Evolutionary conservation across 2,113 vertebrate species (phyloP).

Genomic region (Callocephalon fimbriatum): DNA sequence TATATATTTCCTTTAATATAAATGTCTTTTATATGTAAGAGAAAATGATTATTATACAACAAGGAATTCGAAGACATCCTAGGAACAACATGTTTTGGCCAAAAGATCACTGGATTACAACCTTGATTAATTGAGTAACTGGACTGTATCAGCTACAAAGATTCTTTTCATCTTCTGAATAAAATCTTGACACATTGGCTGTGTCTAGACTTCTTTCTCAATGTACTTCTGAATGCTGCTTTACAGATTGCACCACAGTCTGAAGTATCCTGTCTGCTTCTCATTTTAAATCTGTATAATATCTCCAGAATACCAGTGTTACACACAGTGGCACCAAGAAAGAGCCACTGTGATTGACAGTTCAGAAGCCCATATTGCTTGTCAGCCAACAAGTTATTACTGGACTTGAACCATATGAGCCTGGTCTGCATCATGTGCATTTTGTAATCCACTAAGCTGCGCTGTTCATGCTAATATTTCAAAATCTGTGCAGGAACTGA

Average conservation of each 20-base stretch:
- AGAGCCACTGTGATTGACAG: background rate
- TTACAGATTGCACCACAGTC: background rate
- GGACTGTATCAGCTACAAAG: background rate
- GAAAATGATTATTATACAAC: background rate
- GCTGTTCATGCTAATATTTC: background rate
- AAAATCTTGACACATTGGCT: background rate
- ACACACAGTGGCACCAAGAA: background rate
- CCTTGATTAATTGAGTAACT: background rate
- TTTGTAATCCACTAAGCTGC: background rate
- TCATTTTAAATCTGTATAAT: background rate
- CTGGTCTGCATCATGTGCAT: background rate
- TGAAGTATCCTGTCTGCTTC: background rate
- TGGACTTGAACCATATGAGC: background rate
- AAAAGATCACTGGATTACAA: background rate
- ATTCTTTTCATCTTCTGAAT: background rate
- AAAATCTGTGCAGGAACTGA: background rate
- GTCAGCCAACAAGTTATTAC: background rate
- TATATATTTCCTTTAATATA: background rate
- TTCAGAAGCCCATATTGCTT: background rate
- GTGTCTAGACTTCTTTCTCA: background rate
- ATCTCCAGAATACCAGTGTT: background rate
- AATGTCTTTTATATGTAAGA: background rate
- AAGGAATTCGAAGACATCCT: background rate
- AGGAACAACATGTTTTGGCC: background rate
- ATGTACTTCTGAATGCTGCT: background rate